phyloP scores from a whole-genome alignment of 2,888 invertebrate genomes.

The Kuschelorhynchus macadamiae region DNA sequence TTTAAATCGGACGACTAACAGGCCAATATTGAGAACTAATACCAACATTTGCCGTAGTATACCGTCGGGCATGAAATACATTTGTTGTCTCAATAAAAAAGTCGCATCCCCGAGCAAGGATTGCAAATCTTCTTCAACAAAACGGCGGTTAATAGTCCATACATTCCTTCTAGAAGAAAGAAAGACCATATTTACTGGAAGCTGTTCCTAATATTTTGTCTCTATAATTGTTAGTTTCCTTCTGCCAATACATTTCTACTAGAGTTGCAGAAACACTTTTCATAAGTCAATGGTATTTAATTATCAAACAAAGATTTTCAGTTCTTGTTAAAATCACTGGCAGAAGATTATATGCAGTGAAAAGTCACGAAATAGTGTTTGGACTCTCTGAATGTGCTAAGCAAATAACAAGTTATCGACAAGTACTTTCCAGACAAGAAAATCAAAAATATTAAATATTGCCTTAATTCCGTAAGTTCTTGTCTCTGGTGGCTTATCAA shows the following conservation, averaged over 20 bases:
- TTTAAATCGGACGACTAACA: too few species aligned
- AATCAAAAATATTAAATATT: not conserved
- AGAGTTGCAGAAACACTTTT: not conserved
- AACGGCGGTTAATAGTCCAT: too few species aligned
- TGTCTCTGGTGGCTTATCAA: not conserved
- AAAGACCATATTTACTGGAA: too few species aligned
- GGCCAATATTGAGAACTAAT: not conserved
- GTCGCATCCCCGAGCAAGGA: not conserved
- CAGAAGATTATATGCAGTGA: not conserved
- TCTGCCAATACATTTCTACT: too few species aligned
- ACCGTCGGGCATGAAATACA: not conserved
- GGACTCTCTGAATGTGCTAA: not conserved
- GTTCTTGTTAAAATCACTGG: not conserved
- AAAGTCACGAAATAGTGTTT: not conserved
- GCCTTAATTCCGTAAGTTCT: not conserved
- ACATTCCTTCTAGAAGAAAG: too few species aligned
- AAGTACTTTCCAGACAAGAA: conserved; percentile 2
- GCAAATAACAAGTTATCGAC: not conserved
- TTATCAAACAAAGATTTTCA: not conserved
- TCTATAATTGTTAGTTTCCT: too few species aligned
- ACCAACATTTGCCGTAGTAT: not conserved
- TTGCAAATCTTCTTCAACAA: too few species aligned
- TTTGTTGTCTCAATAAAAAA: not conserved
- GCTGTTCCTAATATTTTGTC: too few species aligned
- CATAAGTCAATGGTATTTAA: not conserved